These are phyloP conservation scores for Peromyscus nudipes DNA, from an alignment of 2,797 vertebrate species.

Conservation along the genomic window DNA sequence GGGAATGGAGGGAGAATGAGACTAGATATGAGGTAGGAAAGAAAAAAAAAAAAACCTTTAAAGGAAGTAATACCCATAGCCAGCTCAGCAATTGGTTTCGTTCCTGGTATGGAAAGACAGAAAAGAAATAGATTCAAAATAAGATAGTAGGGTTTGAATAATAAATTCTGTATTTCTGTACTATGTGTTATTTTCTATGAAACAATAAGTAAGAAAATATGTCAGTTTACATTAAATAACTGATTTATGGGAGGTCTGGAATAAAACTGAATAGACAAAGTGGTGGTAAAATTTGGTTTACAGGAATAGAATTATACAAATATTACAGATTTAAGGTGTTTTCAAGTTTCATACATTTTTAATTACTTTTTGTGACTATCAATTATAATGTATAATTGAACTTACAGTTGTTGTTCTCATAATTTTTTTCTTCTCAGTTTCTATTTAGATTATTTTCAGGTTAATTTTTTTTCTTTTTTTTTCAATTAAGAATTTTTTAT, in stretches of 20 bases:
- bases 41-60: neutral
- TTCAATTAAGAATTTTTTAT: too few relatives aligned
- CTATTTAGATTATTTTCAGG: neutral
- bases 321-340: neutral
- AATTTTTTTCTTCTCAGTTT: neutral
- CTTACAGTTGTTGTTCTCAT: neutral
- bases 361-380: neutral
- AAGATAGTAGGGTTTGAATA: neutral
- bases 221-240: neutral
- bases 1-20: fast-evolving
- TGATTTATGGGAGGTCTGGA: neutral
- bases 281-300: neutral
- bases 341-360: neutral
- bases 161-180: neutral
- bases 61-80: neutral
- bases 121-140: neutral
- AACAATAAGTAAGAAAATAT: conserved; percentile 1
- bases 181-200: neutral
- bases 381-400: neutral
- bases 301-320: neutral
- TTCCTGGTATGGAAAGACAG: neutral
- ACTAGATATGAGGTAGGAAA: neutral
- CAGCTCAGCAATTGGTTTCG: neutral
- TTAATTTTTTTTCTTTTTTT: too few relatives aligned
- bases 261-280: neutral